Evolutionary conservation across 30 jellyfish, hydroid and myxozoan species (phyloP), one percentile per base, ranked within the genome.

Genomic region (Calvadosia cruxmelitensis): DNA sequence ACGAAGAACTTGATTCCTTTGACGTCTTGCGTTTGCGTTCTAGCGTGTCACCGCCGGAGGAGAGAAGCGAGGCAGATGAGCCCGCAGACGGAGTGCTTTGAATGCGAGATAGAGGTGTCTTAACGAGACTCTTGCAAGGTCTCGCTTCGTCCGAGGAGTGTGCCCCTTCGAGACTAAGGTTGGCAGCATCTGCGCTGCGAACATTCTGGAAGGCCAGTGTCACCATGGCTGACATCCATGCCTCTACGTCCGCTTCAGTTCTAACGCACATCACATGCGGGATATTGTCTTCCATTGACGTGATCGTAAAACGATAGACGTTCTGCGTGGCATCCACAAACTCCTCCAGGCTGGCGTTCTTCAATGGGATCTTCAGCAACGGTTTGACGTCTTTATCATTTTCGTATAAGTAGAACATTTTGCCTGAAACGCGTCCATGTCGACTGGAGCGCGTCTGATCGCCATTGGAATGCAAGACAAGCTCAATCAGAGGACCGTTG

Each of bases 341-440:
- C 24, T 91, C 99, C 49, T 91, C 99, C 0, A 91, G 68, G 23
- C 83, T 75, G 15, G 99, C 95, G 75, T 69, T 91, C 31, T 93
- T 84, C 64, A 91, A 73, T 30, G 99, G 99, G 27, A 91, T 83
- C 61, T 91, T 91, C 65, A 91, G 69, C 2, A 91, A 34, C 0
- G 99, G 99, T 76, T 82, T 91, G 62, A 70, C 50, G 25, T 76
- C 94, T 20, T 52, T 78, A 0, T 70, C 85, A 20, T 53, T 29
- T 10, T 68, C 85, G 52, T 48, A 82, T 24, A 90, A 93, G 68
- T 91, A 83, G 66, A 91, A 91, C 1, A 91, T 80, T 69, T 91
- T 91, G 32, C 99, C 99, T 10, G 95, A 83, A 16, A 91, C 76
- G 15, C 94, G 94, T 50, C 99, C 76, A 52, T 68, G 88, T 5